Conservation (phyloP, 1,140 invertebrate genomes). For the Cyrtorhinus lividipennis region DNA sequence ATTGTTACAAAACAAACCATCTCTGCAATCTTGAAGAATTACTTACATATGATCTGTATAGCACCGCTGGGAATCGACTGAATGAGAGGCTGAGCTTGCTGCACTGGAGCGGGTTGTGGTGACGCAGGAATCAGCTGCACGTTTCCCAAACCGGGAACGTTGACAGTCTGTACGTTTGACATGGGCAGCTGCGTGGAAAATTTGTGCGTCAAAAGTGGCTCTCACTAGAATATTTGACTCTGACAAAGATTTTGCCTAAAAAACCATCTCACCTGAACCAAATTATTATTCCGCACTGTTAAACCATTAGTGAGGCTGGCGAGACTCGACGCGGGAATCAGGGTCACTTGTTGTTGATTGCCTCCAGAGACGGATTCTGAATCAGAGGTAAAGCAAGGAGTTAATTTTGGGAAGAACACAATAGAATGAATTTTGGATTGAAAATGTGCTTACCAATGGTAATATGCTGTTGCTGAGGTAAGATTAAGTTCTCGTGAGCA, state of each 20-base stretch:
- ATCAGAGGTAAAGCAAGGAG: too few relatives aligned
- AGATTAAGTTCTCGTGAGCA: neutral
- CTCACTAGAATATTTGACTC: too few relatives aligned
- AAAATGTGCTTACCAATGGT: conserved; percentile 21
- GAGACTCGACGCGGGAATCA: conserved; percentile 35
- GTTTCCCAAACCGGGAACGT: conserved; percentile 59
- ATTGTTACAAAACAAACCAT: too few relatives aligned
- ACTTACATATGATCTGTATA: conserved; percentile 18
- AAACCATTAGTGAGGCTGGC: conserved; percentile 26
- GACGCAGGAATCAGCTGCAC: conserved; percentile 55
- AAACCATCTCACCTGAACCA: conserved; percentile 27
- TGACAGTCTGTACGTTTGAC: conserved; percentile 39
- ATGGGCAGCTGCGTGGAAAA: conserved; percentile 6
- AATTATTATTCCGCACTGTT: conserved; percentile 25
- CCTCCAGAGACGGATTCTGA: conserved; percentile 21
- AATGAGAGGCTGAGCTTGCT: conserved; percentile 26
- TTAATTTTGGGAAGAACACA: neutral
- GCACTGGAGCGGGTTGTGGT: conserved; percentile 29
- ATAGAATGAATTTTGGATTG: neutral
- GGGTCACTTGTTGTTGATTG: conserved; percentile 47
- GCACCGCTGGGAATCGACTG: conserved; percentile 26
- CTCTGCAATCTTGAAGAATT: too few relatives aligned
- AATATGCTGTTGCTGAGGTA: conserved; percentile 24
- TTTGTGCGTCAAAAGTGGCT: too few relatives aligned
- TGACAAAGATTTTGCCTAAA: too few relatives aligned